Conservation (phyloP, 2,797 vertebrate species). For the Sparidentex hasta region DNA sequence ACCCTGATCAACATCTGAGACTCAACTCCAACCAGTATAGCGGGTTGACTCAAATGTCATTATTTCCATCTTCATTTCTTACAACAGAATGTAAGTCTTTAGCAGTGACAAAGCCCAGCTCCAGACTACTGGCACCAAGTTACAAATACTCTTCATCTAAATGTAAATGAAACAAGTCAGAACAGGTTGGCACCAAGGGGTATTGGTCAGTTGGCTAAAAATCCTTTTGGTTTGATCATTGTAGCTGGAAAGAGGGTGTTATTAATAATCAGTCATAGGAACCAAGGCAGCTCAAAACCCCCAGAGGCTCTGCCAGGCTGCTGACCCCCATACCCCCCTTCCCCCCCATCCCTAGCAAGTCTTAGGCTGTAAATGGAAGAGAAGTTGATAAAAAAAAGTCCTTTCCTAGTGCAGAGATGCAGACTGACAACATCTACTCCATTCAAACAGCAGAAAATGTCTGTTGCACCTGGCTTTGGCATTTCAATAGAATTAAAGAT, state of each 20-base stretch:
- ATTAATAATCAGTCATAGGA: not conserved
- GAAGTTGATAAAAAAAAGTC: constrained; percentile 9
- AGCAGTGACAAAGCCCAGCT: not conserved
- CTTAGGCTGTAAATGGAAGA: constrained; percentile 14
- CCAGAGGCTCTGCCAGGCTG: not conserved
- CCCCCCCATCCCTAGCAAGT: constrained; percentile 3
- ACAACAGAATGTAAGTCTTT: too few relatives aligned
- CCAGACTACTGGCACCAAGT: not conserved
- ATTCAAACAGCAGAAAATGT: constrained; percentile 66
- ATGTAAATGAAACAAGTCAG: not conserved
- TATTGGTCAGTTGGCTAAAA: not conserved
- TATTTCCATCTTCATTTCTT: too few relatives aligned
- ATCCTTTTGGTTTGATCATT: not conserved
- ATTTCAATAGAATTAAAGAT: constrained; percentile 83
- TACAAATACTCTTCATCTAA: not conserved
- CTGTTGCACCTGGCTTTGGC: constrained; percentile 78
- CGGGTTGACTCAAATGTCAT: too few relatives aligned
- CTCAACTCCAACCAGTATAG: too few relatives aligned
- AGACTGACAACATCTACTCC: constrained; percentile 37
- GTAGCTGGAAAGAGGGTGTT: not conserved
- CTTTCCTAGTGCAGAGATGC: constrained; percentile 10
- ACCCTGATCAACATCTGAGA: too few relatives aligned
- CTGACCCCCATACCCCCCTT: constrained; percentile 6
- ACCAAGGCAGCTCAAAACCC: not conserved
- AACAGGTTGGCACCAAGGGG: not conserved